Evolutionary conservation across 1,140 invertebrate genomes (phyloP), one percentile per base, ranked within the genome.

Genomic region (Drosophila leontia): DNA sequence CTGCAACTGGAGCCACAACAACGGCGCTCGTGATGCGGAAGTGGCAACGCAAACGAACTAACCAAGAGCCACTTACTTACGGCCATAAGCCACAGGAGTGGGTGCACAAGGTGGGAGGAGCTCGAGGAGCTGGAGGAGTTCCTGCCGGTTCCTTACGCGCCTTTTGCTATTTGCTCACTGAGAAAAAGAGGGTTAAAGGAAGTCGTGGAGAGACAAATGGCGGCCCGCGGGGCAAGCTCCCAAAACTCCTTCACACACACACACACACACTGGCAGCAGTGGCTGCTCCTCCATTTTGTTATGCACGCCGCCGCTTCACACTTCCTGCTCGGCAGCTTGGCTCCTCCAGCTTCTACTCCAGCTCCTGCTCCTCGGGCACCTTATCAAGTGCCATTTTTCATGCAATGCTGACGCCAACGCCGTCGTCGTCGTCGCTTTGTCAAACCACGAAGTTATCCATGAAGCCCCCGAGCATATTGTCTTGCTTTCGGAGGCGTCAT

Each of bases 301-400:
- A 64, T 78, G 76, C 76, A 63, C 55, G 55, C 82, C 82, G 77
- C 84, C 64, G 77, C 84, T 87, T 87, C 84, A 87, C 85, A 88
- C 84, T 88, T 87, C 83, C 83, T 87, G 80, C 83, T 86, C 85
- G 83, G 63, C 83, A 82, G 83, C 64, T 76, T 82, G 84, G 69
- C 60, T 81, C 65, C 51, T 41, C 17, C 55, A 53, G 34, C 17
- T 23, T 9, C 67, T 48, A 5, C 72, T 11, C 11, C 23, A 7
- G 19, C 60, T 37, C 53, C 17, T 8, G 19, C 42, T 42, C 44
- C 75, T 55, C 44, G 47, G 75, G 68, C 82, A 67, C 62, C 80
- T 90, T 88, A 88, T 88, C 84, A 88, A 88, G 84, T 88, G 84
- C 77, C 84, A 88, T 88, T 88, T 88, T 90, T 88, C 84, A 88